These are phyloP conservation scores for Drosophila sucinea DNA, from an alignment of 1,140 invertebrate genomes.

Conservation along the genomic window DNA sequence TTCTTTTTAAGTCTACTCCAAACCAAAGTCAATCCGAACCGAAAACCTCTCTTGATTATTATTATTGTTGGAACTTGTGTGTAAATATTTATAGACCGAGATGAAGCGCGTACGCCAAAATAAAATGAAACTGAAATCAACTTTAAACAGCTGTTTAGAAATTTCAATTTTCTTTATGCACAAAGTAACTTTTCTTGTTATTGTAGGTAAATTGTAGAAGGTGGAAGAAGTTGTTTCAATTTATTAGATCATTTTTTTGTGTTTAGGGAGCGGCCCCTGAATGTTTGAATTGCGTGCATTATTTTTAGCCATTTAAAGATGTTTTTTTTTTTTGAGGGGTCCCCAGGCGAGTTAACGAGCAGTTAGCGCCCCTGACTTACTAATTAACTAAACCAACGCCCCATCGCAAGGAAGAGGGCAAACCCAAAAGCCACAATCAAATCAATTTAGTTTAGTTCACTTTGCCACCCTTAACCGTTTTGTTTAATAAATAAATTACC, in stretches of 20 bases:
- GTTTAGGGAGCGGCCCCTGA: background rate
- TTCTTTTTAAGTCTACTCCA: background rate
- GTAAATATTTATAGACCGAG: conserved; percentile 52
- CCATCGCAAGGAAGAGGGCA: background rate
- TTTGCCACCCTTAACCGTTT: too few species aligned
- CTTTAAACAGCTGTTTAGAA: conserved; percentile 19
- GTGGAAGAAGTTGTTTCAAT: background rate
- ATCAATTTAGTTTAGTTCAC: too few species aligned
- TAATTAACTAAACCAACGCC: conserved; percentile 1
- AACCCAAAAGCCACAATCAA: conserved; percentile 11
- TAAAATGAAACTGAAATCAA: conserved; percentile 3
- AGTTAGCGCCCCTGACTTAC: conserved; percentile 25
- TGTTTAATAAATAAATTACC: too few species aligned
- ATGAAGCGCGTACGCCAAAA: conserved; percentile 44
- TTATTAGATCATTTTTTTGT: background rate
- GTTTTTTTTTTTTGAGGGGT: conserved; percentile 6
- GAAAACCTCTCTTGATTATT: conserved; percentile 15
- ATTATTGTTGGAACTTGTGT: conserved; percentile 27
- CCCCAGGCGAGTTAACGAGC: too few species aligned
- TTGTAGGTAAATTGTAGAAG: background rate
- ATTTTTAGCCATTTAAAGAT: conserved; percentile 65
- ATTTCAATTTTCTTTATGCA: conserved; percentile 15
- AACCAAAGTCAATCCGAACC: conserved; percentile 15
- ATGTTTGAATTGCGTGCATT: conserved; percentile 59
- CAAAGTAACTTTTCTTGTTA: background rate